phyloP scores from a whole-genome alignment of 2,888 invertebrate genomes.

The Troides aeacus region DNA sequence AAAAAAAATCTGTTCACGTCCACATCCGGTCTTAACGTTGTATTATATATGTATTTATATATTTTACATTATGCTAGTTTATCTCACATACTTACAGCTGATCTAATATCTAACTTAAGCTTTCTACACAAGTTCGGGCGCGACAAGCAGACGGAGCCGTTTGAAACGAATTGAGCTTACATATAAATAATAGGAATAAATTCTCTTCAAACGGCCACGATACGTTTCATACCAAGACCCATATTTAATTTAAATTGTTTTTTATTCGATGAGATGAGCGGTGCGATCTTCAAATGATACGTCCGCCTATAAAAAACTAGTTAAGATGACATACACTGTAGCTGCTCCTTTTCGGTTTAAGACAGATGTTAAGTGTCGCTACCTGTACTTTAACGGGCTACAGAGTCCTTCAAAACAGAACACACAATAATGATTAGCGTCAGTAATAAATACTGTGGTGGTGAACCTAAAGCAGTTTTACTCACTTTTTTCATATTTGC shows the following conservation, averaged over 20 bases:
- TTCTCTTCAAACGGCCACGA: conserved; percentile 6
- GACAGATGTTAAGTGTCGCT: too few species aligned
- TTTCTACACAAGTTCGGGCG: conserved; percentile 43
- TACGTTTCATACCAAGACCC: background rate
- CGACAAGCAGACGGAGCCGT: conserved; percentile 18
- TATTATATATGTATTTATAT: background rate
- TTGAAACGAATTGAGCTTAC: conserved; percentile 9
- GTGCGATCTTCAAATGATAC: too few species aligned
- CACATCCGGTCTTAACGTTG: conserved; percentile 13
- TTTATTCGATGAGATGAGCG: too few species aligned
- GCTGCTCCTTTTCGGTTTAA: too few species aligned
- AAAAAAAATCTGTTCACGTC: conserved; percentile 15
- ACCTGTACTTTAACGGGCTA: too few species aligned
- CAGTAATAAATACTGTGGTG: too few species aligned
- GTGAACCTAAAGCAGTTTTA: too few species aligned
- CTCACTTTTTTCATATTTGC: too few species aligned
- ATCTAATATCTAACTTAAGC: conserved; percentile 15
- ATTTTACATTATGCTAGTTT: conserved; percentile 25
- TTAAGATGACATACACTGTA: too few species aligned
- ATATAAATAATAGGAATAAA: conserved; percentile 11
- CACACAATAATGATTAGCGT: too few species aligned
- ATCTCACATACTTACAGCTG: conserved; percentile 20
- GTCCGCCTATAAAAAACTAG: too few species aligned
- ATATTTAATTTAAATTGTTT: background rate
- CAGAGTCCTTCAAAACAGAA: too few species aligned